Conservation (phyloP, 2,113 vertebrate species). For the Platysteira castanea region DNA sequence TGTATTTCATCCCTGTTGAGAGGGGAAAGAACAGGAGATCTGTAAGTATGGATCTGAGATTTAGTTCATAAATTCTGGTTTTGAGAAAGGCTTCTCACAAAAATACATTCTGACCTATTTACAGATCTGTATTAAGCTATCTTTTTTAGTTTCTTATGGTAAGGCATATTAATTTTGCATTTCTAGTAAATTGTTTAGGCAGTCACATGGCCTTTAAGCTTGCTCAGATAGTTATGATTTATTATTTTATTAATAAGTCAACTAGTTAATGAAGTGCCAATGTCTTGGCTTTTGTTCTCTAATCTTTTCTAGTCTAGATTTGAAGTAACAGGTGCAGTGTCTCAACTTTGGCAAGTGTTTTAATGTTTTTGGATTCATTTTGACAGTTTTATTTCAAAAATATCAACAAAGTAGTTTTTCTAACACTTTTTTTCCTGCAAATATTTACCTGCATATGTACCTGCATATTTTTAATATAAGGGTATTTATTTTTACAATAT, state of each 20-base stretch:
- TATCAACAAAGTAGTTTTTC: not conserved
- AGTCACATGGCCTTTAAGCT: not conserved
- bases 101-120: not conserved
- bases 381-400: not conserved
- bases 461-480: not conserved
- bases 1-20: not conserved
- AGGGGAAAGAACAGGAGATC: not conserved
- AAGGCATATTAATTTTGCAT: not conserved
- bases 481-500: not conserved
- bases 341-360: not conserved
- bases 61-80: not conserved
- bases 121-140: not conserved
- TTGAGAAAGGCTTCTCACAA: not conserved
- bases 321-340: slow-evolving; percentile 28
- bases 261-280: not conserved
- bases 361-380: not conserved
- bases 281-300: not conserved
- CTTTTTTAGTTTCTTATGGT: not conserved
- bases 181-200: not conserved
- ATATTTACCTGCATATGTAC: not conserved
- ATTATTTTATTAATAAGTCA: not conserved
- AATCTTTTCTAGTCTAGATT: not conserved
- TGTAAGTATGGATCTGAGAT: not conserved
- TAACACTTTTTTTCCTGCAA: not conserved
- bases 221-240: not conserved